phyloP scores from a whole-genome alignment of 1,140 invertebrate genomes.

The Drosophila santomea region DNA sequence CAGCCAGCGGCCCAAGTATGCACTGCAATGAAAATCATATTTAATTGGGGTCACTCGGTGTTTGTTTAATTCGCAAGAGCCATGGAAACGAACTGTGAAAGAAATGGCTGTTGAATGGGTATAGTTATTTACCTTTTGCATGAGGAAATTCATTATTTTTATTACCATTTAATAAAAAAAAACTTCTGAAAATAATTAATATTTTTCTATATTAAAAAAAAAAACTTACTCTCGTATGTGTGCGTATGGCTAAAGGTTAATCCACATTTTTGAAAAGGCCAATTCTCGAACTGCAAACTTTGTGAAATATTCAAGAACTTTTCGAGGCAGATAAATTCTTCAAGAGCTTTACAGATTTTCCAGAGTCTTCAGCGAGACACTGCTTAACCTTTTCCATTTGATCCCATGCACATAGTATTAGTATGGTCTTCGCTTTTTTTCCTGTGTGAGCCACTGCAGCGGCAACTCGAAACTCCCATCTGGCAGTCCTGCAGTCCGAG shows the following conservation, averaged over 20 bases:
- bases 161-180: too few species aligned
- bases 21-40: slow-evolving; percentile 18
- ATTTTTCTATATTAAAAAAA: too few species aligned
- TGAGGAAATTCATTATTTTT: too few species aligned
- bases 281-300: not conserved
- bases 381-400: not conserved
- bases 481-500: slow-evolving; percentile 22
- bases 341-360: not conserved
- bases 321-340: not conserved
- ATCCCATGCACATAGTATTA: slow-evolving; percentile 3
- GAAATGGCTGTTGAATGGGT: too few species aligned
- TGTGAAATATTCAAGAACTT: not conserved
- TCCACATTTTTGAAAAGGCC: too few species aligned
- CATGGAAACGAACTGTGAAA: too few species aligned
- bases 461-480: slow-evolving; percentile 43
- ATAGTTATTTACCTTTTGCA: too few species aligned
- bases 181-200: too few species aligned
- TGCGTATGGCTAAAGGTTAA: too few species aligned
- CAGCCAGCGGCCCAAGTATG: slow-evolving; percentile 49
- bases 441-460: slow-evolving; percentile 38
- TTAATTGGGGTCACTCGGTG: not conserved
- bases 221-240: too few species aligned
- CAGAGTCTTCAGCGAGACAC: not conserved
- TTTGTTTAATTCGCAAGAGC: not conserved
- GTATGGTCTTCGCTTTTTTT: slow-evolving; percentile 17